Conservation (phyloP, 2,113 vertebrate species). For the Falcunculus frontatus region DNA sequence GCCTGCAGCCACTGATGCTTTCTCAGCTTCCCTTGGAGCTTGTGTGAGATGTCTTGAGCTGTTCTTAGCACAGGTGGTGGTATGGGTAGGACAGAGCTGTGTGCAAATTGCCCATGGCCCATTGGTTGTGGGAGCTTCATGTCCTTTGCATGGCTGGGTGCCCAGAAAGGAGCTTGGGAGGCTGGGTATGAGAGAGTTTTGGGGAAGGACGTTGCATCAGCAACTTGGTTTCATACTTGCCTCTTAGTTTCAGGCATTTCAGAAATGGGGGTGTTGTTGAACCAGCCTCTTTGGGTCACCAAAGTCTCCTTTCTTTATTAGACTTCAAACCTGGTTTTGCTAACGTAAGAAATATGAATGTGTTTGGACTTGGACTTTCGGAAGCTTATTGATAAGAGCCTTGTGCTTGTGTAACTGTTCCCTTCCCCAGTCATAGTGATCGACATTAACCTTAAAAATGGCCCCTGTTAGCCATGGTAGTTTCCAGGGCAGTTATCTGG, state of each 20-base stretch:
- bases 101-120: not conserved
- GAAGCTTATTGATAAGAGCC: not conserved
- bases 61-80: not conserved
- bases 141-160: not conserved
- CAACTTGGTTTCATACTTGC: not conserved
- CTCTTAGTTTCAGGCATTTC: not conserved
- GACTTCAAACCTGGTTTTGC: not conserved
- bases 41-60: not conserved
- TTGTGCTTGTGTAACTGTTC: not conserved
- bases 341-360: rapidly evolving
- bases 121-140: not conserved
- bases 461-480: not conserved
- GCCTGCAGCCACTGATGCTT: not conserved
- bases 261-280: not conserved
- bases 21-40: not conserved
- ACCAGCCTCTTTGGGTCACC: not conserved
- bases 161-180: not conserved
- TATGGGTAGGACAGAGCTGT: not conserved
- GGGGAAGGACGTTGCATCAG: not conserved
- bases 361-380: not conserved
- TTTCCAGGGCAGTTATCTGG: not conserved
- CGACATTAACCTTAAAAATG: not conserved
- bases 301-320: not conserved
- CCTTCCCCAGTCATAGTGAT: not conserved
- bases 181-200: not conserved